Evolutionary conservation across 2,888 invertebrate species (phyloP).

Genomic region (Sarcophaga subvicina): DNA sequence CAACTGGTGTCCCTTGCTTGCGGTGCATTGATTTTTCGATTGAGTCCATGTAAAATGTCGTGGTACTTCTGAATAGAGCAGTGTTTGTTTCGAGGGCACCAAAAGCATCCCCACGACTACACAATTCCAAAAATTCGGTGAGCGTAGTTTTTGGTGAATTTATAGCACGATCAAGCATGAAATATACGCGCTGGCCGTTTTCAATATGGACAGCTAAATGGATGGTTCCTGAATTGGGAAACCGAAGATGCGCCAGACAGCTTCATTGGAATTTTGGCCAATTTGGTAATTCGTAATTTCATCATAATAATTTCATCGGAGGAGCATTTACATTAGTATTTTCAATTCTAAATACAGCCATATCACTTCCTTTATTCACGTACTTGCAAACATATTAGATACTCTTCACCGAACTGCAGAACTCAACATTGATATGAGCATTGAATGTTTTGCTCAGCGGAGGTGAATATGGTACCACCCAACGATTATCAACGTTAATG

Average conservation of each 20-base stretch:
- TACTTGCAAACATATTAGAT: constrained; percentile 6
- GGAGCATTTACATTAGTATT: background rate
- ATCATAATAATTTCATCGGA: background rate
- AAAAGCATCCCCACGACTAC: background rate
- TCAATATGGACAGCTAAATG: constrained; percentile 42
- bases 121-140: constrained; percentile 35
- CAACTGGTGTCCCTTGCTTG: constrained; percentile 23
- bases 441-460: background rate
- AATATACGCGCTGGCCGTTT: constrained; percentile 5
- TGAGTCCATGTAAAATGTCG: constrained; percentile 22
- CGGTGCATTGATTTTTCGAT: constrained; percentile 15
- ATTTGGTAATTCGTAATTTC: constrained; percentile 23
- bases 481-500: background rate
- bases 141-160: constrained; percentile 34
- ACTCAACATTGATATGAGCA: constrained; percentile 8
- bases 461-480: constrained; percentile 8
- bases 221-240: constrained; percentile 36
- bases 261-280: constrained; percentile 50
- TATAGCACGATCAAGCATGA: background rate
- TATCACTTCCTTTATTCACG: background rate
- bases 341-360: constrained; percentile 6
- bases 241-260: constrained; percentile 37
- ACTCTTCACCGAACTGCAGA: constrained; percentile 1
- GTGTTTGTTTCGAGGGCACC: constrained; percentile 31
- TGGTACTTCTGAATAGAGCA: constrained; percentile 35